Percentiles rank a stretch among this genome's conserved stretches.
These are phyloP conservation scores for Hypotaenidia okinawae DNA, from an alignment of 2,797 vertebrate species.

Conservation along the genomic window DNA sequence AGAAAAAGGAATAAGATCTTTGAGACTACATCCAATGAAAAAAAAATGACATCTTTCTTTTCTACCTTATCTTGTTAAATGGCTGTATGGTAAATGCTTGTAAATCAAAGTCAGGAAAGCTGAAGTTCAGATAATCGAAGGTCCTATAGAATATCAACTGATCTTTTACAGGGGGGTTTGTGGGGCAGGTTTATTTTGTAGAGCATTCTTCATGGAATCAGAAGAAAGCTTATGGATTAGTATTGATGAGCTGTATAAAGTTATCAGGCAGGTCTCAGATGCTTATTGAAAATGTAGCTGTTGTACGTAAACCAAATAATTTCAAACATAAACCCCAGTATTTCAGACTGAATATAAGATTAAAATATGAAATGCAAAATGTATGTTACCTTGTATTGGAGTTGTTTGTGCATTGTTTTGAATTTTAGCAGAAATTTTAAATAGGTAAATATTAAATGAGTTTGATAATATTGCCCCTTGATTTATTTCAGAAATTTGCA, in stretches of 20 bases:
- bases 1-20: background rate
- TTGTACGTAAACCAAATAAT: background rate
- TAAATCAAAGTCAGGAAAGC: background rate
- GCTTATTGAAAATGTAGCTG: background rate
- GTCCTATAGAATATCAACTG: background rate
- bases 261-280: background rate
- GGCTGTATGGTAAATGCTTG: background rate
- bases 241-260: background rate
- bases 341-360: background rate
- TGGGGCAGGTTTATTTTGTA: background rate
- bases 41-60: background rate
- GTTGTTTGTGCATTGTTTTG: background rate
- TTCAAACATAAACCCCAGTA: background rate
- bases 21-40: background rate
- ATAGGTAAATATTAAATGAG: background rate
- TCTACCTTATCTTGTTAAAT: background rate
- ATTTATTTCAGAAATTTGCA: background rate
- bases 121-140: background rate
- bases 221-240: background rate
- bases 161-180: background rate
- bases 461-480: background rate
- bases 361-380: background rate
- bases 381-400: background rate
- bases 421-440: background rate
- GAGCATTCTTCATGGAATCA: background rate